Conservation (phyloP, 2,888 invertebrate genomes). For the Agrotis clavis region DNA sequence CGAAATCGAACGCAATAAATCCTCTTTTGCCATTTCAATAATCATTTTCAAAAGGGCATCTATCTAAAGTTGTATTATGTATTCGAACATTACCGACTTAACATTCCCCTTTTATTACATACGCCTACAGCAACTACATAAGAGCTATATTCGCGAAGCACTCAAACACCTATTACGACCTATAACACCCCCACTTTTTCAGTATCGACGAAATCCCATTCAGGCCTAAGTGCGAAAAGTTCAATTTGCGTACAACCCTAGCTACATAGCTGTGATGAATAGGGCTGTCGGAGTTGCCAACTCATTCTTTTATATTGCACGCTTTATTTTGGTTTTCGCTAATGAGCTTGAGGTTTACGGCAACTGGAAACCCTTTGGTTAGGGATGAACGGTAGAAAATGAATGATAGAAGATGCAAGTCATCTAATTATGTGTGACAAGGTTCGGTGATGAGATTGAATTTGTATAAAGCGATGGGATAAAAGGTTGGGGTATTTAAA, state of each 20-base stretch:
- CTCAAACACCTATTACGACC: conserved; percentile 53
- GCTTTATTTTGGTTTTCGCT: conserved; percentile 83
- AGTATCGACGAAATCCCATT: conserved; percentile 59
- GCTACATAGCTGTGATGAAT: conserved; percentile 72
- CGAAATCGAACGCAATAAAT: neutral
- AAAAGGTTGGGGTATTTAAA: conserved; percentile 37
- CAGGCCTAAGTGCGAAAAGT: conserved; percentile 61
- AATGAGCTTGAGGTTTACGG: conserved; percentile 78
- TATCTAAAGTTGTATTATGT: conserved; percentile 3
- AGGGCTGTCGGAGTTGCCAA: conserved; percentile 75
- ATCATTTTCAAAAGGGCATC: conserved; percentile 11
- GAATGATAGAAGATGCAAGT: conserved; percentile 63
- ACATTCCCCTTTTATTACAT: conserved; percentile 25
- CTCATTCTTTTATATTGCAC: conserved; percentile 88
- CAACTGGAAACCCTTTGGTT: conserved; percentile 53
- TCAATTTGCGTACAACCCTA: conserved; percentile 67
- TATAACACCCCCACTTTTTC: conserved; percentile 58
- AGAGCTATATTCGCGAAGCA: conserved; percentile 37
- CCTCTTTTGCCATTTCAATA: conserved; percentile 13
- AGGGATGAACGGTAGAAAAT: conserved; percentile 61
- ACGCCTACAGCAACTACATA: conserved; percentile 36
- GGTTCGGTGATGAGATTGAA: conserved; percentile 50
- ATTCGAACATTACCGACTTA: conserved; percentile 2
- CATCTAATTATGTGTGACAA: conserved; percentile 67
- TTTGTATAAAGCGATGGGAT: conserved; percentile 49